Evolutionary conservation across 2,113 vertebrate genomes (phyloP).

Genomic region (Mesocricetus auratus): DNA sequence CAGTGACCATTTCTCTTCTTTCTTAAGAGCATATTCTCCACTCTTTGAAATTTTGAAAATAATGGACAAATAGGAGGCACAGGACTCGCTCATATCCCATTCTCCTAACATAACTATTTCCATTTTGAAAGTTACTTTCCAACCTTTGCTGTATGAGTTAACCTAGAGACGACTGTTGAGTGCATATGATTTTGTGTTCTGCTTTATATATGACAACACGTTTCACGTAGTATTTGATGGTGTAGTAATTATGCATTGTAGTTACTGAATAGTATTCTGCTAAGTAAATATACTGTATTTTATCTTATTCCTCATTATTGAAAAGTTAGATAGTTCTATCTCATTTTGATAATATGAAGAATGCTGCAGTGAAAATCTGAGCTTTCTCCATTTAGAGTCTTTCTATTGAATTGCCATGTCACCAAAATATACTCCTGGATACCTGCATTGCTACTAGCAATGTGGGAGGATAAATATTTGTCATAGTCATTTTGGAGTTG

Average conservation of each 20-base stretch:
- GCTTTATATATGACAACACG: neutral
- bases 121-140: slow-evolving; percentile 29
- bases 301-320: neutral
- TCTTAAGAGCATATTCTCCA: neutral
- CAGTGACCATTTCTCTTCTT: slow-evolving; percentile 1
- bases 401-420: neutral
- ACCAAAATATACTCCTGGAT: neutral
- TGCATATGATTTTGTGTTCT: neutral
- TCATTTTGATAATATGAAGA: neutral
- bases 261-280: neutral
- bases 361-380: neutral
- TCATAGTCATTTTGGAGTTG: neutral
- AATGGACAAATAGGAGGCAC: rapidly evolving
- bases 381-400: neutral
- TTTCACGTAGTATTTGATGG: neutral
- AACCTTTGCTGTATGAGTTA: neutral
- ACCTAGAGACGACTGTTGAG: neutral
- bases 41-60: neutral
- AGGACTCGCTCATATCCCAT: neutral
- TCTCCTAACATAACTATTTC: neutral
- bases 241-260: slow-evolving; percentile 17
- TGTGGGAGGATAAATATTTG: neutral
- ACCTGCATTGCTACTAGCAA: too few relatives aligned
- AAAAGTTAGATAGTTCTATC: slow-evolving; percentile 41
- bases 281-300: neutral